These are phyloP conservation scores for Gibbula magus DNA, from an alignment of 2,888 invertebrate species.

Conservation along the genomic window DNA sequence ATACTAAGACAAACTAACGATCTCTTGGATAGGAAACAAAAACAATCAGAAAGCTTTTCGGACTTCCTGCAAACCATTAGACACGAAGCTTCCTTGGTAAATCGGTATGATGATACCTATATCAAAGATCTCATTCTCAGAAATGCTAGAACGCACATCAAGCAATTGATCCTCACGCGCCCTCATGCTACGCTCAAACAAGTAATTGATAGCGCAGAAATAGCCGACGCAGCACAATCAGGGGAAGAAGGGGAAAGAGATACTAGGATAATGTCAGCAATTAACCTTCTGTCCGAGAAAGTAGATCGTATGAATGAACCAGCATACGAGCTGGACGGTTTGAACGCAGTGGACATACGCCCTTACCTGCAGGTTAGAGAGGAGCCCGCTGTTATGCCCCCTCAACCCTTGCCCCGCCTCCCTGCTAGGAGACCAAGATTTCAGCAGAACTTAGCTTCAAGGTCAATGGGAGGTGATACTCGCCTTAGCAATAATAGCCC, in stretches of 20 bases:
- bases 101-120: not conserved
- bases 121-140: not conserved
- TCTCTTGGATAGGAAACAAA: too few species aligned
- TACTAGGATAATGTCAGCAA: not conserved
- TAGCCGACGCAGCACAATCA: not conserved
- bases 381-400: too few species aligned
- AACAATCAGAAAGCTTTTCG: too few species aligned
- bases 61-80: too few species aligned
- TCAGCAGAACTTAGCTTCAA: too few species aligned
- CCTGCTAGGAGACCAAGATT: too few species aligned
- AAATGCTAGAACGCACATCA: not conserved
- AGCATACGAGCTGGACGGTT: too few species aligned
- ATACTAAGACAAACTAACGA: too few species aligned
- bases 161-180: not conserved
- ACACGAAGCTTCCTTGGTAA: too few species aligned
- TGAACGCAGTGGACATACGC: not conserved
- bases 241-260: not conserved
- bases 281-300: not conserved
- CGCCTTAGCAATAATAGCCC: too few species aligned
- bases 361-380: not conserved
- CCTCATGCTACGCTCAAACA: not conserved
- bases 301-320: not conserved
- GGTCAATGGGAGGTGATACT: too few species aligned
- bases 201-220: not conserved
- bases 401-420: not conserved